Evolutionary conservation across 2,797 vertebrate genomes (phyloP).

Genomic region (Gorsachius magnificus): DNA sequence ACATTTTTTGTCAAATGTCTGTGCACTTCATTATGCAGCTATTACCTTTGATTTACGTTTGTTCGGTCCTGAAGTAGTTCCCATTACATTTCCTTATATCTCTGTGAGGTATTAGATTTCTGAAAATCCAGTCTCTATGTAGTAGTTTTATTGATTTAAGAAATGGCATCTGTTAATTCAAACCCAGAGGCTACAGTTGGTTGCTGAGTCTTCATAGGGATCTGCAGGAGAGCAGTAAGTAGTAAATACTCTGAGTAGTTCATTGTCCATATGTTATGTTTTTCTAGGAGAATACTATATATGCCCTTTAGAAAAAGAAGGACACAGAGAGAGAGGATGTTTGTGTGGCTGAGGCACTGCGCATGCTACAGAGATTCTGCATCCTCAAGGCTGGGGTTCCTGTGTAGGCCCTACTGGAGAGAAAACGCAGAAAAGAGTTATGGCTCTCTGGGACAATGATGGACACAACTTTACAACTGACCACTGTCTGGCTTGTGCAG

Average conservation of each 20-base stretch:
- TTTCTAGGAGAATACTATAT: background rate
- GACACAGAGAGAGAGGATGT: background rate
- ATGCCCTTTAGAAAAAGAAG: background rate
- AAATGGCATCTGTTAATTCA: constrained; percentile 32
- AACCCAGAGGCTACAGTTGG: background rate
- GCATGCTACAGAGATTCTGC: background rate
- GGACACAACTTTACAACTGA: background rate
- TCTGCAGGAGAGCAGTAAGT: background rate
- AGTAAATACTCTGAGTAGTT: background rate
- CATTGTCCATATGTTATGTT: background rate
- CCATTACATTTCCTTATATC: constrained; percentile 21
- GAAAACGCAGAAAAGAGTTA: background rate
- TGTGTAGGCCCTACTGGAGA: background rate
- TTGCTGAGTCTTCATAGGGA: background rate
- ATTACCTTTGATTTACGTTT: constrained; percentile 21
- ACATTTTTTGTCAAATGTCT: background rate
- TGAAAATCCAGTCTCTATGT: background rate
- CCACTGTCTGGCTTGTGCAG: no score
- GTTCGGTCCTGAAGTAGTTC: background rate
- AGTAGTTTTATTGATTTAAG: constrained; percentile 34
- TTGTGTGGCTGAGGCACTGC: background rate
- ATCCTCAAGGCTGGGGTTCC: background rate
- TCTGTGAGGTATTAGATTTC: constrained; percentile 14
- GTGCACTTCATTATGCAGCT: background rate
- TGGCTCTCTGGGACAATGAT: background rate